Evolutionary conservation across 2,113 vertebrate species (phyloP).

Genomic region (Raja brachyura): DNA sequence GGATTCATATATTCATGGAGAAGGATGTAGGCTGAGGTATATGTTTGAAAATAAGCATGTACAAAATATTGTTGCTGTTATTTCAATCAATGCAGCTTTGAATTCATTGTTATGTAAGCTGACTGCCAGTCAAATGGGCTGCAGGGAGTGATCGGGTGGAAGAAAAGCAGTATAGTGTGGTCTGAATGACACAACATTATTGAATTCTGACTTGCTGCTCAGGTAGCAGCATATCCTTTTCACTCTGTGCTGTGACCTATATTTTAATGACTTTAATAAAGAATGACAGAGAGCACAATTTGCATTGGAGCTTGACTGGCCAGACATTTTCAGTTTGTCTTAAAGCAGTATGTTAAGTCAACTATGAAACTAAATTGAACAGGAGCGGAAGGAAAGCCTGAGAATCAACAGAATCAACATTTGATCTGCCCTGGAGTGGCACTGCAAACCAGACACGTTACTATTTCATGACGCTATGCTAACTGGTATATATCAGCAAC

Average conservation of each 20-base stretch:
- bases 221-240: neutral
- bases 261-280: neutral
- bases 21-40: neutral
- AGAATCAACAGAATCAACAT: neutral
- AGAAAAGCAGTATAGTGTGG: neutral
- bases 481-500: neutral
- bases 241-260: neutral
- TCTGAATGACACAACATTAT: neutral
- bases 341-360: conserved; percentile 6
- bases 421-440: neutral
- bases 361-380: conserved; percentile 20
- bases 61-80: neutral
- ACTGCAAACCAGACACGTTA: neutral
- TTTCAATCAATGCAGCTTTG: conserved; percentile 17
- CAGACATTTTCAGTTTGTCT: neutral
- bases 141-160: neutral
- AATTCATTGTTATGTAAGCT: neutral
- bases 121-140: neutral
- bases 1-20: neutral
- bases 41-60: neutral
- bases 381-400: neutral
- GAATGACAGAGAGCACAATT: neutral
- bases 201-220: neutral
- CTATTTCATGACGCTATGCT: neutral
- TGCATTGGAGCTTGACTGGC: neutral